phyloP scores from a whole-genome alignment of 64 coral and sea anemone genomes.

The Pachyseris speciosa region DNA sequence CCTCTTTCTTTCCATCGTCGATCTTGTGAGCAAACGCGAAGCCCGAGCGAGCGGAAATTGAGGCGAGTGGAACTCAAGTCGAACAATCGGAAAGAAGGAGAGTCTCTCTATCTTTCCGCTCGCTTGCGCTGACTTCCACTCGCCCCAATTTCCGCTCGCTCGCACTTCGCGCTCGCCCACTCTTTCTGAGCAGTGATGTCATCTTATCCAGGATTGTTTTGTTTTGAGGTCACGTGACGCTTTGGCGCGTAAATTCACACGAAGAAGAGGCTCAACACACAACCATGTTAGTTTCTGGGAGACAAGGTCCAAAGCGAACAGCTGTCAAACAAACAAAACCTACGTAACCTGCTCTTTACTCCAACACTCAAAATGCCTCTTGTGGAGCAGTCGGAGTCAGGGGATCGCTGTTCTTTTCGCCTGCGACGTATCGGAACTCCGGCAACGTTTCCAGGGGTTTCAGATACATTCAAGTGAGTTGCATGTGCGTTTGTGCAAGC shows the following conservation, averaged over 20 bases:
- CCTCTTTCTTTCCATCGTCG: too few species aligned
- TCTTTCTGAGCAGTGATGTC: too few species aligned
- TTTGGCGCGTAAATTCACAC: conserved; percentile 44
- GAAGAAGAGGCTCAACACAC: background rate
- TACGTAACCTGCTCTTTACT: background rate
- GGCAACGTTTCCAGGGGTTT: conserved; percentile 33
- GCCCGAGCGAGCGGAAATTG: too few species aligned
- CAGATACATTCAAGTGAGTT: conserved; percentile 58
- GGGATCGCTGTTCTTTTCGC: conserved; percentile 11
- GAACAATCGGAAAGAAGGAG: too few species aligned
- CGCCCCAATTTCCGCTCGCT: too few species aligned
- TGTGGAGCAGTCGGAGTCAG: conserved; percentile 8
- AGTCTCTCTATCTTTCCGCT: too few species aligned
- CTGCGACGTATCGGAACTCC: conserved; percentile 41
- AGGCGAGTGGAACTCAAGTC: too few species aligned
- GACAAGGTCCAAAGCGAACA: too few species aligned
- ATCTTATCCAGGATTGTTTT: background rate
- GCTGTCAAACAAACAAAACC: background rate
- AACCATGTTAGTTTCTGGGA: background rate
- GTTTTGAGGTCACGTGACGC: background rate
- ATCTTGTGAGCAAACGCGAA: too few species aligned
- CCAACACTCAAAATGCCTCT: background rate
- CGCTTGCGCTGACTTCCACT: too few species aligned
- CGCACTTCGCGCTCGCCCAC: too few species aligned
- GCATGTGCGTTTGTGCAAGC: background rate